Conservation (phyloP, 2,113 vertebrate genomes). For the Solea solea region DNA sequence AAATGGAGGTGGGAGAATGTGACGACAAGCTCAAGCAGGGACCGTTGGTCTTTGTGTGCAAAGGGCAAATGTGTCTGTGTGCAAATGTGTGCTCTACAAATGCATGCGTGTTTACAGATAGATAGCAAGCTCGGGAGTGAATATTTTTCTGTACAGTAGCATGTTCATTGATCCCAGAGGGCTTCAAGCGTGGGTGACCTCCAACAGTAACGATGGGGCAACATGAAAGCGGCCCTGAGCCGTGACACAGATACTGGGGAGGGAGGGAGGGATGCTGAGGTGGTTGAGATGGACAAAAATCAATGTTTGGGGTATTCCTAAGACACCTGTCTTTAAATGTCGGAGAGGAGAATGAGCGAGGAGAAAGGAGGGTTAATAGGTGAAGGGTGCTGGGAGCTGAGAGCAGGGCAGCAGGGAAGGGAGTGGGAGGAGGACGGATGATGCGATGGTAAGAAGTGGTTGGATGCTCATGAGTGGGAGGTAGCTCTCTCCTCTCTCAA, state of each 20-base stretch:
- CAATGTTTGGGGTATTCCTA: slow-evolving; percentile 86
- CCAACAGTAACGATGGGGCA: slow-evolving; percentile 73
- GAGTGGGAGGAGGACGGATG: slow-evolving; percentile 33
- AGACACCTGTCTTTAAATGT: slow-evolving; percentile 84
- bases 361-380: slow-evolving; percentile 59
- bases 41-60: slow-evolving; percentile 64
- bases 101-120: slow-evolving; percentile 58
- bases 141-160: slow-evolving; percentile 59
- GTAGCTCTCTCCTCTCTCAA: slow-evolving; percentile 44
- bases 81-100: slow-evolving; percentile 29
- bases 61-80: slow-evolving; percentile 8
- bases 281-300: slow-evolving; percentile 78
- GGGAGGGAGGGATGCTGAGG: neutral
- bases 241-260: slow-evolving; percentile 60
- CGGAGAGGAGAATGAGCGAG: slow-evolving; percentile 55
- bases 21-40: slow-evolving; percentile 61
- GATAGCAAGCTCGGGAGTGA: slow-evolving; percentile 54
- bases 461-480: slow-evolving; percentile 27
- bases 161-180: slow-evolving; percentile 82
- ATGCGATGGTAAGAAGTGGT: slow-evolving; percentile 23
- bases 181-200: slow-evolving; percentile 82
- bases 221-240: slow-evolving; percentile 61
- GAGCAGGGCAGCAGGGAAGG: slow-evolving; percentile 31
- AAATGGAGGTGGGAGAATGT: slow-evolving; percentile 57
- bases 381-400: slow-evolving; percentile 50